phyloP scores from a whole-genome alignment of 2,113 vertebrate species.

The Fregata magnificens region DNA sequence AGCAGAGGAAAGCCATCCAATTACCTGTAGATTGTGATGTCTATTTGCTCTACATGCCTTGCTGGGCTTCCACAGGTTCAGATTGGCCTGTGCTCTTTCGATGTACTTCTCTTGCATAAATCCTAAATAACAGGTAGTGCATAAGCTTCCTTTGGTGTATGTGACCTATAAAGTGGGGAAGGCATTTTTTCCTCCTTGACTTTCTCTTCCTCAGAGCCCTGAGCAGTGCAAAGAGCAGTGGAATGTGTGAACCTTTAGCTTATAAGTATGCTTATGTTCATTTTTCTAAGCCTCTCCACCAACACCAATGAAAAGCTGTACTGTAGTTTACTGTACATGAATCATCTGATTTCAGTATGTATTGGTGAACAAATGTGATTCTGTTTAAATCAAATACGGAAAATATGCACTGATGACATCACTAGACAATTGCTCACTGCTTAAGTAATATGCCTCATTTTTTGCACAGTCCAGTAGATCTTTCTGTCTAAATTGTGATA shows the following conservation, averaged over 20 bases:
- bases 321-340: background rate
- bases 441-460: background rate
- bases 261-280: background rate
- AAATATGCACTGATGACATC: background rate
- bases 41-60: background rate
- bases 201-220: background rate
- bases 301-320: background rate
- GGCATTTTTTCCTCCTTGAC: background rate
- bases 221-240: background rate
- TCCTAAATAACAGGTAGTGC: background rate
- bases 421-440: background rate
- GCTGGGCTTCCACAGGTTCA: background rate
- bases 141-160: background rate
- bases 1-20: background rate
- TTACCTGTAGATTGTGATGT: background rate
- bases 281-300: background rate
- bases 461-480: background rate
- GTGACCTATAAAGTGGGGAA: background rate
- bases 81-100: background rate
- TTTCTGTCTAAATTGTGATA: background rate
- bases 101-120: background rate
- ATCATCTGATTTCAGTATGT: background rate
- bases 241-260: background rate
- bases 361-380: background rate
- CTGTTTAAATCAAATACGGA: background rate